Conservation (phyloP, 2,797 vertebrate species). For the Pseudochirops corinnae region DNA sequence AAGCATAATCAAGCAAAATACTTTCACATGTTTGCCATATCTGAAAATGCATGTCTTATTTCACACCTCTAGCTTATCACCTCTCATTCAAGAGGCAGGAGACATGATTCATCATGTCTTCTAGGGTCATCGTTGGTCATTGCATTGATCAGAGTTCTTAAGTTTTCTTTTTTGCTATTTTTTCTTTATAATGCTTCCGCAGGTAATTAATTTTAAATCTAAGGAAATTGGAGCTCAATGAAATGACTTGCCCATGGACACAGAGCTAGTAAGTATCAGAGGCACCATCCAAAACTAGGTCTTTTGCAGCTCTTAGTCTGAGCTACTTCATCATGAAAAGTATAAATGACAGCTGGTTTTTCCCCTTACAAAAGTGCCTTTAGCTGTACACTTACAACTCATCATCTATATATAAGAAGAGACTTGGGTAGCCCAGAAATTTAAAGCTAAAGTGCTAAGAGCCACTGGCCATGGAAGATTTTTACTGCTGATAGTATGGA, state of each 20-base stretch:
- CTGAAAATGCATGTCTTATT: neutral
- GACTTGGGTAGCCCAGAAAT: neutral
- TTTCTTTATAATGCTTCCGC: neutral
- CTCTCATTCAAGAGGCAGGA: neutral
- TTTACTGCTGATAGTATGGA: neutral
- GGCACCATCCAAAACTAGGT: neutral
- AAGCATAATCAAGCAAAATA: neutral
- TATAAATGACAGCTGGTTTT: neutral
- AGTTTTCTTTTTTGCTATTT: neutral
- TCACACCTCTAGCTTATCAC: neutral
- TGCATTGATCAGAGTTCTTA: neutral
- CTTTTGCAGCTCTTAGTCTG: neutral
- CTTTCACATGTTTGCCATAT: neutral
- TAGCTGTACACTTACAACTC: neutral
- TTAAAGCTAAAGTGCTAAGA: neutral
- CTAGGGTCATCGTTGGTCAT: neutral
- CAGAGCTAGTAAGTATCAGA: neutral
- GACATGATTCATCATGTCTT: neutral
- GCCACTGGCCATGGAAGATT: accelerated
- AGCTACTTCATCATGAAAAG: neutral
- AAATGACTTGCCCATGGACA: neutral
- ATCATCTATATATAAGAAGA: neutral
- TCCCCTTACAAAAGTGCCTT: neutral
- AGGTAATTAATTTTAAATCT: neutral
- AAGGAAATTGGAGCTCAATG: neutral